phyloP scores from a whole-genome alignment of 30 jellyfish, hydroid and myxozoan species.

The Chironex yamaguchii region DNA sequence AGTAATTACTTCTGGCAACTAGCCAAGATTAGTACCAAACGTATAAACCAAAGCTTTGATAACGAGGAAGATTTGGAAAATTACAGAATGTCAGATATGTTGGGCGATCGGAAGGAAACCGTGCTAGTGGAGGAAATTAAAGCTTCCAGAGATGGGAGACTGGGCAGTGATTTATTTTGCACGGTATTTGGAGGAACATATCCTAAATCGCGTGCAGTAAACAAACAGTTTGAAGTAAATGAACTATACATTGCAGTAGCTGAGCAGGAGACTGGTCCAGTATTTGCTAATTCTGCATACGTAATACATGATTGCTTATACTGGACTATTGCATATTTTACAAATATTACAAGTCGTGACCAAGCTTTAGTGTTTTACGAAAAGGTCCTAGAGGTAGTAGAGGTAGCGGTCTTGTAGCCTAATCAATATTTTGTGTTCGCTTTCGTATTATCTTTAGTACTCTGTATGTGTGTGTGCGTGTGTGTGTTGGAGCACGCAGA shows the following conservation, averaged over 20 bases:
- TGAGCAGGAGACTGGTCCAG: background rate
- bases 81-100: background rate
- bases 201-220: background rate
- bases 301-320: background rate
- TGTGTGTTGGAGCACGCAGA: too few species aligned
- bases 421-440: too few species aligned
- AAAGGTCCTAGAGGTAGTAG: background rate
- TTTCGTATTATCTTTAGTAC: too few species aligned
- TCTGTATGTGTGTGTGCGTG: too few species aligned
- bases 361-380: background rate
- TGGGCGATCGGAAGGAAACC: background rate
- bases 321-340: background rate
- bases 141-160: background rate
- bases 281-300: background rate
- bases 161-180: background rate
- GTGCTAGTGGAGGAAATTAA: background rate
- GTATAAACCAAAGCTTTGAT: background rate
- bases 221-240: too few species aligned
- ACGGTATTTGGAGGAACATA: background rate
- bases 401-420: too few species aligned
- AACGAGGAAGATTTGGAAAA: background rate
- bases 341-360: background rate
- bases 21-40: background rate
- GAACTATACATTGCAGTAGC: background rate
- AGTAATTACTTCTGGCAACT: background rate